Percentiles rank a stretch among this genome's conserved stretches.
These are phyloP conservation scores for Atta colombica DNA, from an alignment of 1,140 invertebrate species.

Conservation along the genomic window DNA sequence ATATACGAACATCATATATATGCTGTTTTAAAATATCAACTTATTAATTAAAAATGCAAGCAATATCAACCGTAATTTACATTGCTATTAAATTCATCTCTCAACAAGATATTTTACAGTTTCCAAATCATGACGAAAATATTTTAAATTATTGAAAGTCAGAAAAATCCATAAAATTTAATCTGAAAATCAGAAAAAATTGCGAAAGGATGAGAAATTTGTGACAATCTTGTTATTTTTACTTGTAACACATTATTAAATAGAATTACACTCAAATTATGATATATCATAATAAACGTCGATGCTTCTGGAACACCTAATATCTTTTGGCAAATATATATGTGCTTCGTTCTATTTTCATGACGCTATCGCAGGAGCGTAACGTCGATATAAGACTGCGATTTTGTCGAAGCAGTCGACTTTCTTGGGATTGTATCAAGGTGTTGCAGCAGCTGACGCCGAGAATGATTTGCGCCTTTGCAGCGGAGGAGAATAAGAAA, in stretches of 20 bases:
- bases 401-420: slow-evolving; percentile 70
- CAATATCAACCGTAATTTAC: too few relatives aligned
- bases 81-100: too few relatives aligned
- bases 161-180: too few relatives aligned
- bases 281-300: neutral
- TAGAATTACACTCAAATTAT: neutral
- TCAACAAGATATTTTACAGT: too few relatives aligned
- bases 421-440: slow-evolving; percentile 63
- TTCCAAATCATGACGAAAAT: too few relatives aligned
- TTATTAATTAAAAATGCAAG: too few relatives aligned
- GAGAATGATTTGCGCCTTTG: slow-evolving; percentile 68
- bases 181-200: too few relatives aligned
- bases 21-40: too few relatives aligned
- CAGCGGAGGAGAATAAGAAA: slow-evolving; percentile 31
- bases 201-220: too few relatives aligned
- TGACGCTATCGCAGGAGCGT: slow-evolving; percentile 41
- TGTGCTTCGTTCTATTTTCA: slow-evolving; percentile 52
- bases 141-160: too few relatives aligned
- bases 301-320: slow-evolving; percentile 22
- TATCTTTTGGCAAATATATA: slow-evolving; percentile 16
- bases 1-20: too few relatives aligned
- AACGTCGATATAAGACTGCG: slow-evolving; percentile 57
- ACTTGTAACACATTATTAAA: neutral
- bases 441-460: slow-evolving; percentile 51
- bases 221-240: neutral